These are phyloP conservation scores for Drosophila repletoides DNA, from an alignment of 1,140 invertebrate genomes.

Conservation along the genomic window DNA sequence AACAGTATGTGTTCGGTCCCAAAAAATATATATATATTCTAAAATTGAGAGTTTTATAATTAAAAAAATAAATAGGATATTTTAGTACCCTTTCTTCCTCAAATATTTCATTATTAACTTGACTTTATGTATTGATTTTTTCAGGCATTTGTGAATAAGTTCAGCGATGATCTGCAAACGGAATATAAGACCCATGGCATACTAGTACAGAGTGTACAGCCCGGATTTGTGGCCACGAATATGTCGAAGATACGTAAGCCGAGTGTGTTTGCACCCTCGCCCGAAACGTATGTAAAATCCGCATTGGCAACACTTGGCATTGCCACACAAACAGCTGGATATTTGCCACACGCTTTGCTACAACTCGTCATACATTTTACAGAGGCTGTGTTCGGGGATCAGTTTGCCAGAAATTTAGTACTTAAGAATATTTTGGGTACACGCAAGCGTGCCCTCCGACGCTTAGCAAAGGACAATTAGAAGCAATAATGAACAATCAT, in stretches of 20 bases:
- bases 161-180: conserved; percentile 89
- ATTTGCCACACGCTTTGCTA: conserved; percentile 89
- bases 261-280: conserved; percentile 91
- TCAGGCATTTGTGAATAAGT: conserved; percentile 92
- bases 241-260: conserved; percentile 93
- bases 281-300: conserved; percentile 89
- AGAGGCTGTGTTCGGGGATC: conserved; percentile 57
- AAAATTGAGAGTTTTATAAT: too few relatives aligned
- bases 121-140: not conserved
- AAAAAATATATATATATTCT: too few relatives aligned
- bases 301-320: conserved; percentile 91
- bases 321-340: conserved; percentile 89
- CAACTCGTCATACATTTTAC: conserved; percentile 82
- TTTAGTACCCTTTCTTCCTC: too few relatives aligned
- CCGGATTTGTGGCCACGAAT: conserved; percentile 95
- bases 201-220: conserved; percentile 91
- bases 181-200: conserved; percentile 92
- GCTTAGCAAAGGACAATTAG: conserved; percentile 64
- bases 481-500: not conserved
- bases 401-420: conserved; percentile 63
- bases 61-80: too few relatives aligned
- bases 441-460: conserved; percentile 65
- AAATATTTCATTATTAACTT: not conserved
- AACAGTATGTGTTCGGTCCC: too few relatives aligned
- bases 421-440: conserved; percentile 64